Percentiles rank a stretch among this genome's conserved stretches.
phyloP scores from a whole-genome alignment of 2,888 invertebrate species.

The Eretmocerus hayati region DNA sequence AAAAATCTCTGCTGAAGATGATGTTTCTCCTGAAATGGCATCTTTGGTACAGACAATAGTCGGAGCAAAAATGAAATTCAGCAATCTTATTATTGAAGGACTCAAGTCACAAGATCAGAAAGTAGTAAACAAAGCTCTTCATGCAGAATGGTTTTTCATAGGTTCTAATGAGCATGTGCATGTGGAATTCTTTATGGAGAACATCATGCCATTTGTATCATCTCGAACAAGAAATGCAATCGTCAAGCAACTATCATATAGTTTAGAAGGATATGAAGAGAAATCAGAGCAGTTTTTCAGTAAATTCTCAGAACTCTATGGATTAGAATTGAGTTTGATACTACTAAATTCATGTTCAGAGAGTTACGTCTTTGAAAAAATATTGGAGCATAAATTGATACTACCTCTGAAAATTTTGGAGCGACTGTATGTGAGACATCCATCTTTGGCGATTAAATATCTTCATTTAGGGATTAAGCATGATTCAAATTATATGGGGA shows the following conservation, averaged over 20 bases:
- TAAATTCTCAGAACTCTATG: constrained; percentile 25
- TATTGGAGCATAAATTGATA: constrained; percentile 22
- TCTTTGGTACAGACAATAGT: not conserved
- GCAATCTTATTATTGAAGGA: constrained; percentile 26
- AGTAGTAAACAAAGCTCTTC: constrained; percentile 32
- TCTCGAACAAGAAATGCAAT: constrained; percentile 31
- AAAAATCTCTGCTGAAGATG: not conserved
- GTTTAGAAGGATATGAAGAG: constrained; percentile 19
- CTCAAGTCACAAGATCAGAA: constrained; percentile 33
- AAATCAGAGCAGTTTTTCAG: constrained; percentile 35
- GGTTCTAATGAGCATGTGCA: constrained; percentile 25
- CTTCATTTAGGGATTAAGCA: constrained; percentile 26
- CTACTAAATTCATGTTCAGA: constrained; percentile 33
- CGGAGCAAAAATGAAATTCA: not conserved
- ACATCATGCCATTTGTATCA: constrained; percentile 33
- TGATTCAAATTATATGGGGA: not conserved
- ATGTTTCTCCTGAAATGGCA: not conserved
- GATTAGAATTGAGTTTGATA: constrained; percentile 25
- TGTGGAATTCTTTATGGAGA: constrained; percentile 27
- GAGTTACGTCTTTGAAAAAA: constrained; percentile 26
- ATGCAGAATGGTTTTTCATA: constrained; percentile 35
- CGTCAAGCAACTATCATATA: constrained; percentile 29
- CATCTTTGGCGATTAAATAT: constrained; percentile 20
- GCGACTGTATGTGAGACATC: constrained; percentile 21
- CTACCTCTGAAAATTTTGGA: constrained; percentile 21